Evolutionary conservation across 2,888 invertebrate species (phyloP).

Genomic region (Hirtodrosophila duncani): DNA sequence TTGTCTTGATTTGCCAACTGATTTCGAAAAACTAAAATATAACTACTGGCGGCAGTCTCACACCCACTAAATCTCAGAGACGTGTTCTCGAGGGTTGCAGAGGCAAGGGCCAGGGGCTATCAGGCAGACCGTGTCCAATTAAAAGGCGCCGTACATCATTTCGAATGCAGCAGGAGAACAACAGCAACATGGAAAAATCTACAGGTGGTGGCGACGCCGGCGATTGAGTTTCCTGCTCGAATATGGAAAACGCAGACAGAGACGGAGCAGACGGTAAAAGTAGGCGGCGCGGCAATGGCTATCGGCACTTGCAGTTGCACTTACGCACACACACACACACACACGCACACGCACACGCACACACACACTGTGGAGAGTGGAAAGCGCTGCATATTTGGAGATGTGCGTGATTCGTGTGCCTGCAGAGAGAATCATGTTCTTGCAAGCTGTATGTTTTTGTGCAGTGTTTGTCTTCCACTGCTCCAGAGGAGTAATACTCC

Average conservation of each 20-base stretch:
- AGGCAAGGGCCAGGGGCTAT: conserved; percentile 35
- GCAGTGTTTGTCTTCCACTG: no score
- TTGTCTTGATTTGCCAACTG: no score
- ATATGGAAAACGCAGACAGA: neutral
- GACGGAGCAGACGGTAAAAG: conserved; percentile 13
- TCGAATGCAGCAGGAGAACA: conserved; percentile 59
- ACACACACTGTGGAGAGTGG: no score
- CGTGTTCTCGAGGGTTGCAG: conserved; percentile 1
- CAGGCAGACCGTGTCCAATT: conserved; percentile 72
- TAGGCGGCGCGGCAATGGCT: conserved; percentile 43
- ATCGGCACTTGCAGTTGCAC: conserved; percentile 25
- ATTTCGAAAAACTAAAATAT: no score
- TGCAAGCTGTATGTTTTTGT: no score
- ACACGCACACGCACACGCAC: no score
- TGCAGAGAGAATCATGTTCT: no score
- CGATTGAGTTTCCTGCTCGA: conserved; percentile 47
- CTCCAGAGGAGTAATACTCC: no score
- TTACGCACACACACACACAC: no score
- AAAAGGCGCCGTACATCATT: conserved; percentile 71
- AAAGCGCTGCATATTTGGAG: no score
- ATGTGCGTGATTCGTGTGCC: no score
- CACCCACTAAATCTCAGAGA: conserved; percentile 7
- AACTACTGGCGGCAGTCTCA: no score
- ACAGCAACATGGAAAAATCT: conserved; percentile 53
- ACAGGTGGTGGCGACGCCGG: conserved; percentile 57